Conservation (phyloP, 2,797 vertebrate species). For the Erithacus rubecula region DNA sequence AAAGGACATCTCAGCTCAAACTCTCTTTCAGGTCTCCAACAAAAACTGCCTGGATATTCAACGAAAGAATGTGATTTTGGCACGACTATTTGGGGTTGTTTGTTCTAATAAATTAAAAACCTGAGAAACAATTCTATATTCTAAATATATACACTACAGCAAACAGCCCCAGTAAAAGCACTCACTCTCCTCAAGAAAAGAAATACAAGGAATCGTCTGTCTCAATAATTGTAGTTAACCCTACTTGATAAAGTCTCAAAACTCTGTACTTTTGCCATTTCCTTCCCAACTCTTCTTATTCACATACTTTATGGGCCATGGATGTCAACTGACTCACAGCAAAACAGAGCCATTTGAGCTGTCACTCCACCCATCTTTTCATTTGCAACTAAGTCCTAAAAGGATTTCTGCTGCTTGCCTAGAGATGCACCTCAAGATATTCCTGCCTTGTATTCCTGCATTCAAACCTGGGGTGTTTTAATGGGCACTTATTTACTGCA, state of each 20-base stretch:
- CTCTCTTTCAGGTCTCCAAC: neutral
- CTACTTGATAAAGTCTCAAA: neutral
- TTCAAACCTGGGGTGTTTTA: neutral
- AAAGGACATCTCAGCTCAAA: neutral
- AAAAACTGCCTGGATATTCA: neutral
- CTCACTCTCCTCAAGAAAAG: neutral
- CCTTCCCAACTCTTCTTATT: neutral
- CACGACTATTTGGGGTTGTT: neutral
- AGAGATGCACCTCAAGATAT: neutral
- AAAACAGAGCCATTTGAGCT: neutral
- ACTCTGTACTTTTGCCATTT: neutral
- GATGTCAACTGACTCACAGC: neutral
- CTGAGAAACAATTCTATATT: neutral
- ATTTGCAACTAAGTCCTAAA: neutral
- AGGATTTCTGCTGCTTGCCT: neutral
- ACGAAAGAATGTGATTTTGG: neutral
- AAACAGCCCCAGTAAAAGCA: neutral
- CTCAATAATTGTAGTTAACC: neutral
- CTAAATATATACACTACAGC: neutral
- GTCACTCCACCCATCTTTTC: neutral
- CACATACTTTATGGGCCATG: neutral
- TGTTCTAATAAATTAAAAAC: neutral
- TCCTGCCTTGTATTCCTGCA: neutral
- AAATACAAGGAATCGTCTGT: neutral
- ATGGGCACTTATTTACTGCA: neutral